These are phyloP conservation scores for Eilema sororculum DNA, from an alignment of 2,888 invertebrate species.

Conservation along the genomic window DNA sequence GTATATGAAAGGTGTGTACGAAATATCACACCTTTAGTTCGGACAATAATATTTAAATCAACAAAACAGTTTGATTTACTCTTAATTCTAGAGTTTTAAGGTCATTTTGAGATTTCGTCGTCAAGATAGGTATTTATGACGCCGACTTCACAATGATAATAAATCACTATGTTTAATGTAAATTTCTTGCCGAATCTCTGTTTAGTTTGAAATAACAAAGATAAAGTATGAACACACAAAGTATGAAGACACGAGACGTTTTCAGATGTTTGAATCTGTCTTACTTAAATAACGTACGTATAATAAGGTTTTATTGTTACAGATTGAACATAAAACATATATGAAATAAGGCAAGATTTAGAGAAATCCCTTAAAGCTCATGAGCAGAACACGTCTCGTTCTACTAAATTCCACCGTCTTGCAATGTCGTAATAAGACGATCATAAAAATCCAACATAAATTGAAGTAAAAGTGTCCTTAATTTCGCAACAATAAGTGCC, in stretches of 20 bases:
- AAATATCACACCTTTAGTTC: too few relatives aligned
- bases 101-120: too few relatives aligned
- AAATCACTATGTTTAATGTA: background rate
- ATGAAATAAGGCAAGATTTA: constrained; percentile 43
- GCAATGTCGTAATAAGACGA: constrained; percentile 48
- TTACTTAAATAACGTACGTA: constrained; percentile 32
- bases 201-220: constrained; percentile 38
- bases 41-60: too few relatives aligned
- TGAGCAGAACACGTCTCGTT: constrained; percentile 51
- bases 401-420: constrained; percentile 41
- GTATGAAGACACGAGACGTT: constrained; percentile 23
- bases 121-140: too few relatives aligned
- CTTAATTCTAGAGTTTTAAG: too few relatives aligned
- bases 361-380: constrained; percentile 47
- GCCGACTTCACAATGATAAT: too few relatives aligned
- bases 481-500: constrained; percentile 23
- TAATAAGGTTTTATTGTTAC: constrained; percentile 57
- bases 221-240: constrained; percentile 27
- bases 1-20: too few relatives aligned
- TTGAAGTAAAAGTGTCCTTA: constrained; percentile 42
- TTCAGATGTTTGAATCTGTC: constrained; percentile 34
- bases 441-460: constrained; percentile 52
- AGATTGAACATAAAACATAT: constrained; percentile 45
- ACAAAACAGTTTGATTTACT: too few relatives aligned
- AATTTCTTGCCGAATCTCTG: constrained; percentile 20